These are phyloP conservation scores for Nycticryphes semicollaris DNA, from an alignment of 2,113 vertebrate species.

Conservation along the genomic window DNA sequence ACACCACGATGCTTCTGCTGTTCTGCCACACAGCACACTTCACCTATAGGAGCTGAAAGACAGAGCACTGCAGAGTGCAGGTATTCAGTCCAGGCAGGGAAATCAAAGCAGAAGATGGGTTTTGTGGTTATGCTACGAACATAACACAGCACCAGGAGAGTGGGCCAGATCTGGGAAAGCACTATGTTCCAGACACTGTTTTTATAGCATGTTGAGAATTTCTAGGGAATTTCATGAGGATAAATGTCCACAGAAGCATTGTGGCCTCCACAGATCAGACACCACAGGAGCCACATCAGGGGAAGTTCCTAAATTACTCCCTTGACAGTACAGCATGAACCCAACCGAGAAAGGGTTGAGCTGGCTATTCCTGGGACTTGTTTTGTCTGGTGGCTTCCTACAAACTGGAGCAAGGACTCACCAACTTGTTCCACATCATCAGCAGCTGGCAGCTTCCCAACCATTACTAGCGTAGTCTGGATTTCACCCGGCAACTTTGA, in stretches of 20 bases:
- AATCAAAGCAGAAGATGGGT: neutral
- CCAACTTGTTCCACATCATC: conserved; percentile 55
- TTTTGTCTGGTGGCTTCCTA: conserved; percentile 69
- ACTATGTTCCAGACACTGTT: neutral
- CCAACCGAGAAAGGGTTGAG: neutral
- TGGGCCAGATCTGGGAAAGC: neutral
- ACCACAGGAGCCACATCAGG: conserved; percentile 48
- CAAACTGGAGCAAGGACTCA: conserved; percentile 38
- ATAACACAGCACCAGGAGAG: neutral
- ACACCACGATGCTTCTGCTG: neutral
- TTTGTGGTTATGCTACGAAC: neutral
- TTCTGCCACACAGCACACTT: neutral
- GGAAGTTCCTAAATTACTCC: conserved; percentile 28
- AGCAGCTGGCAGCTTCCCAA: conserved; percentile 46
- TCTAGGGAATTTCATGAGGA: conserved; percentile 26
- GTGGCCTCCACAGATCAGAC: conserved; percentile 20
- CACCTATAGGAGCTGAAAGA: neutral
- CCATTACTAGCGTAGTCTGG: conserved; percentile 53
- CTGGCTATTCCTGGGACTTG: conserved; percentile 42
- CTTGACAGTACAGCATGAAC: conserved; percentile 8
- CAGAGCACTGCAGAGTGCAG: neutral
- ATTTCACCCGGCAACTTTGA: conserved; percentile 29
- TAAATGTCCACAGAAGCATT: neutral
- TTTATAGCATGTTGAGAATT: neutral
- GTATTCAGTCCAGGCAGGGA: neutral